Base-by-base conservation (phyloP, 1,140 invertebrate genomes). In the Drosophila paulistorum region DNA sequence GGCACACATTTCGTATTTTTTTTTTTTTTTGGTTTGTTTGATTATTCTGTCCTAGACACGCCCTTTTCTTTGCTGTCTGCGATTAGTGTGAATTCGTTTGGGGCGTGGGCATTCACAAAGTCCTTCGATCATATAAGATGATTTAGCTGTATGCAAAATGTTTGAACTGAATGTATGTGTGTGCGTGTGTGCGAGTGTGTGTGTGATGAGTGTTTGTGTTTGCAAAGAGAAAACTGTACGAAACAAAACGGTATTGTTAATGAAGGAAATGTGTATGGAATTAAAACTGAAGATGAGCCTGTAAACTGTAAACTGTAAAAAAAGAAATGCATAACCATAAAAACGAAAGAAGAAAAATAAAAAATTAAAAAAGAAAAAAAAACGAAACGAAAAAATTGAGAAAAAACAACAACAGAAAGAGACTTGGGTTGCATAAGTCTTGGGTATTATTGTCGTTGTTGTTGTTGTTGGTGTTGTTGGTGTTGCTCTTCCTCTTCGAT, bases 291-390 rank as follows among this genome's bases (percentile, higher is more conserved):
- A 89, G 84, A 89, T 89, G 84, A 89, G 84, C 84, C 85, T 89
- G 84, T 78, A 78, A 85, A 70, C 70, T 64, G 69, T 72, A 64
- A 74, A 65, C 54, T 20, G 60, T 62, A 39, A 68, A 70, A 81
- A 81, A 74, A 89, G 71, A 89, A 81, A 89, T 89, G 84, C 85
- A 89, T 90, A 89, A 84, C 67, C 84, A 89, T 81, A 67, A 84
- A 87, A 57, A 54, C 69, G 13, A 80, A 14, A 81, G 23, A 63
- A 65, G 42, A 73, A 62, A 69, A 41, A 81, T 62, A 62, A 71
- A 60, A 57, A 9, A 55, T 74, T 48, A 59, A 74, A 64, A 17
- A 17, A 17, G 0, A 17, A 41, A 69, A 14, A 45, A 17, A 7
- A 7, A 17, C 4, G 7, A 14, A 45, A 45, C n/a, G 20, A 37